Conservation (phyloP, 2,113 vertebrate species). For the Fulica atra region DNA sequence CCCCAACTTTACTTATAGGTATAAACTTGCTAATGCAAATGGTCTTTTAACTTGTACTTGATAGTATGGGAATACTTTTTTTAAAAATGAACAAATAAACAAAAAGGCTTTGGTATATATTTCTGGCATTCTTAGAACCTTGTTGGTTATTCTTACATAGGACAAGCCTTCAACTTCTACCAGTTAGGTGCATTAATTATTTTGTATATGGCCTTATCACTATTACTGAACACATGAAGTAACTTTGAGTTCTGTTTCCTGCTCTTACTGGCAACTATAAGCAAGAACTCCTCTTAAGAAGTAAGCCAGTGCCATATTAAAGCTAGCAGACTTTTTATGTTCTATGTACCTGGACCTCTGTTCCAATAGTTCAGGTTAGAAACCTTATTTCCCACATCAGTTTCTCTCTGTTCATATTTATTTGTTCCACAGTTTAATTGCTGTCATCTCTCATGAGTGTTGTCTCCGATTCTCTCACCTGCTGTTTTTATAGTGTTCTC, state of each 20-base stretch:
- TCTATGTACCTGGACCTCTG: background rate
- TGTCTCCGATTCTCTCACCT: background rate
- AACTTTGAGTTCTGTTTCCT: background rate
- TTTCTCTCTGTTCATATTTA: background rate
- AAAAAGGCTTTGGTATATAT: background rate
- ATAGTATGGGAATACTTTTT: background rate
- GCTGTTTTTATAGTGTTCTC: background rate
- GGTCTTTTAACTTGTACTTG: background rate
- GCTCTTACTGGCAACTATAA: background rate
- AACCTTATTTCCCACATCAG: background rate
- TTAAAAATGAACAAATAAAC: background rate
- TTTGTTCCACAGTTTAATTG: background rate
- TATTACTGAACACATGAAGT: background rate
- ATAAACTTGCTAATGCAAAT: background rate
- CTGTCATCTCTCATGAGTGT: background rate
- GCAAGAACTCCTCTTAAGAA: background rate
- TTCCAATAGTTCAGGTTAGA: background rate
- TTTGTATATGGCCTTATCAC: background rate
- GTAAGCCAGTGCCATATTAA: background rate
- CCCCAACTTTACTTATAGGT: background rate
- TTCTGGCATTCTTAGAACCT: background rate
- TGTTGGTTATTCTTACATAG: background rate
- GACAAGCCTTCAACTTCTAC: background rate
- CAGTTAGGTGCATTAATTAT: background rate
- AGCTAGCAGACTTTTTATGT: background rate